These are phyloP conservation scores for Pagrus major DNA, from an alignment of 2,113 vertebrate genomes.

Conservation along the genomic window DNA sequence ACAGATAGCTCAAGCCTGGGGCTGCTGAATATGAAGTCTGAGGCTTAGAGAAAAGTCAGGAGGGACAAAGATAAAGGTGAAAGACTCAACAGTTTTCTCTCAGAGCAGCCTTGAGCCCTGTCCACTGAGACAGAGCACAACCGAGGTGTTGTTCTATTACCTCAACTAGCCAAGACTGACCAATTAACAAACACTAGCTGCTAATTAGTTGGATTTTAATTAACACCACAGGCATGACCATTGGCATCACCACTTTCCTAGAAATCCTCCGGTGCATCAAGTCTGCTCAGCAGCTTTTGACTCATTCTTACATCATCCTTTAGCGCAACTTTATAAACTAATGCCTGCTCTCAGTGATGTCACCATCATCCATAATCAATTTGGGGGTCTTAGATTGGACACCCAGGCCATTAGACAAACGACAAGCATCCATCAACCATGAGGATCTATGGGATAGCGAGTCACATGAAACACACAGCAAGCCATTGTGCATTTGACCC, in stretches of 20 bases:
- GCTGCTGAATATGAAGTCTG: slow-evolving; percentile 77
- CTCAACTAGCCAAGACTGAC: slow-evolving; percentile 45
- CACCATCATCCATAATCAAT: slow-evolving; percentile 53
- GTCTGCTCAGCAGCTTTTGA: slow-evolving; percentile 17
- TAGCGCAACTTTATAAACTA: slow-evolving; percentile 39
- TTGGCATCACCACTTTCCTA: slow-evolving; percentile 29
- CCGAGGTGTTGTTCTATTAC: slow-evolving; percentile 46
- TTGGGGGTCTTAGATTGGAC: slow-evolving; percentile 48
- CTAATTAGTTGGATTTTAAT: slow-evolving; percentile 57
- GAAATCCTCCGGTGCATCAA: slow-evolving; percentile 8
- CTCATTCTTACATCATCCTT: slow-evolving; percentile 24
- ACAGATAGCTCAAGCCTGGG: slow-evolving; percentile 64
- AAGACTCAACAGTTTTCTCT: slow-evolving; percentile 66
- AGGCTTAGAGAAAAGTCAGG: slow-evolving; percentile 72
- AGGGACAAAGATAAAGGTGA: slow-evolving; percentile 74
- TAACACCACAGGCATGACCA: slow-evolving; percentile 50
- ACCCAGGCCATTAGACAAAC: slow-evolving; percentile 61
- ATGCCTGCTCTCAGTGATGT: slow-evolving; percentile 51
- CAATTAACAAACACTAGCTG: slow-evolving; percentile 38
- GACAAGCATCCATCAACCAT: slow-evolving; percentile 64
- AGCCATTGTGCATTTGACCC: slow-evolving; percentile 67
- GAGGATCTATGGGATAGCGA: slow-evolving; percentile 37
- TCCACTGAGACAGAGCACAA: slow-evolving; percentile 45
- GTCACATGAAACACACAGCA: slow-evolving; percentile 45
- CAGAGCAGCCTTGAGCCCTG: slow-evolving; percentile 37